These are phyloP conservation scores for Sphinx pinastri DNA, from an alignment of 2,888 invertebrate genomes.

Conservation along the genomic window DNA sequence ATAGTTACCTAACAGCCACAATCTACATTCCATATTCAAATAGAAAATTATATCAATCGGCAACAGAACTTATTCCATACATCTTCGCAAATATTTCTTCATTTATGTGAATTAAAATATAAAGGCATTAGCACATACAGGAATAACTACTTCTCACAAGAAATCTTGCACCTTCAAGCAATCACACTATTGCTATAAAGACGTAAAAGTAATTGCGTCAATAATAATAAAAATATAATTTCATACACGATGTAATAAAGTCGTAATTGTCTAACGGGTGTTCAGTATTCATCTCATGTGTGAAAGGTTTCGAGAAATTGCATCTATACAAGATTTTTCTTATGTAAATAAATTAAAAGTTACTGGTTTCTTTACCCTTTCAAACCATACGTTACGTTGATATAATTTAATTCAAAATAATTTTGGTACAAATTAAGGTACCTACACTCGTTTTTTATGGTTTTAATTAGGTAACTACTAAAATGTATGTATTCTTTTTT, in stretches of 20 bases:
- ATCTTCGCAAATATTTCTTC: too few relatives aligned
- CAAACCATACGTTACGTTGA: too few relatives aligned
- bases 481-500: too few relatives aligned
- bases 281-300: slow-evolving; percentile 4
- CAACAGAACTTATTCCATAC: neutral
- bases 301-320: slow-evolving; percentile 8
- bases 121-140: neutral
- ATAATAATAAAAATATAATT: slow-evolving; percentile 22
- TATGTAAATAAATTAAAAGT: neutral
- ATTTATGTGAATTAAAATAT: neutral
- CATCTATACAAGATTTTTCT: neutral
- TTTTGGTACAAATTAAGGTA: too few relatives aligned
- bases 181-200: slow-evolving; percentile 4
- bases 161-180: slow-evolving; percentile 7
- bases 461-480: too few relatives aligned
- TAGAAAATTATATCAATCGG: neutral
- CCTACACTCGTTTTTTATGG: too few relatives aligned
- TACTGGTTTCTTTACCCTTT: neutral
- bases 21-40: too few relatives aligned
- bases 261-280: slow-evolving; percentile 15
- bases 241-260: slow-evolving; percentile 14
- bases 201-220: slow-evolving; percentile 8
- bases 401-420: too few relatives aligned
- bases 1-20: too few relatives aligned
- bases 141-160: neutral